Evolutionary conservation across 2,888 invertebrate species (phyloP).

Genomic region (Drosophila anceps): DNA sequence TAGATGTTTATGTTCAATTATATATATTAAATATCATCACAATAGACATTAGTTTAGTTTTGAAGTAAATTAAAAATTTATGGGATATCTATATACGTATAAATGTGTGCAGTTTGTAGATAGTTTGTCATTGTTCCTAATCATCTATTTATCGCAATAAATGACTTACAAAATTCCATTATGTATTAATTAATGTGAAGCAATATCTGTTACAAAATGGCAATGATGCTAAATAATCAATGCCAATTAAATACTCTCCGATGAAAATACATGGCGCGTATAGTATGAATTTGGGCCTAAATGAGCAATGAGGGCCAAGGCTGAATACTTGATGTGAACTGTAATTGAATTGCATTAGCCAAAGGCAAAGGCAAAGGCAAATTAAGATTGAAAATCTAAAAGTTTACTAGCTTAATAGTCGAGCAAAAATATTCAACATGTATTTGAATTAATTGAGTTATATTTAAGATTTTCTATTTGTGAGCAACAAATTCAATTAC

Average conservation of each 20-base stretch:
- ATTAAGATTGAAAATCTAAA: not conserved
- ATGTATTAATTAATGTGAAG: not conserved
- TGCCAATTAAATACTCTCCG: not conserved
- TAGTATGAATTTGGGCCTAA: not conserved
- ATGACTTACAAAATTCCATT: not conserved
- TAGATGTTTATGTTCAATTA: not conserved
- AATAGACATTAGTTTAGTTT: not conserved
- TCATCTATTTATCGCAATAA: not conserved
- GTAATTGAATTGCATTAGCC: constrained; percentile 1
- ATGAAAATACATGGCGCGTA: not conserved
- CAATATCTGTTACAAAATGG: not conserved
- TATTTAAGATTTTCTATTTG: not conserved
- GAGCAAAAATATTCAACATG: not conserved
- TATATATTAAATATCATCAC: not conserved
- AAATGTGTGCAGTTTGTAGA: not conserved
- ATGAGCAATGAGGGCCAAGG: not conserved
- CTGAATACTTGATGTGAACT: not conserved
- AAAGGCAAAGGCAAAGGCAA: not conserved
- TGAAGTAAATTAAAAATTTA: too few species aligned
- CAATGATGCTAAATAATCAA: not conserved
- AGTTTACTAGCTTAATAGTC: not conserved
- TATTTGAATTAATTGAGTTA: not conserved
- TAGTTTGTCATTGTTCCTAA: not conserved
- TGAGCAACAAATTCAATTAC: not conserved
- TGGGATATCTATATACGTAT: too few species aligned